phyloP scores from a whole-genome alignment of 2,113 vertebrate genomes.

The Platysternon megacephalum region DNA sequence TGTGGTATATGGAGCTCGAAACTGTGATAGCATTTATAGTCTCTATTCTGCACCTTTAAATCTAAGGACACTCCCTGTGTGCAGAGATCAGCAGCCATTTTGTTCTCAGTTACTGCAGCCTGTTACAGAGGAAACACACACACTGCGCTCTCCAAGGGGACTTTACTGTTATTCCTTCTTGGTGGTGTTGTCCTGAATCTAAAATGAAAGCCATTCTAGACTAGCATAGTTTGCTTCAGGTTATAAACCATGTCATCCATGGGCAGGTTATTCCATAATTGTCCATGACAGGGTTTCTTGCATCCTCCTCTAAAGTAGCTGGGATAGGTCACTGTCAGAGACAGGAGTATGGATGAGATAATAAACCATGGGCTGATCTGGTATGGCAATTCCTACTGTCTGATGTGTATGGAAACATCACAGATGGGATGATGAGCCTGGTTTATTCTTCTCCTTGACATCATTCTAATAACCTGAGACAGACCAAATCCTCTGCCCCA shows the following conservation, averaged over 20 bases:
- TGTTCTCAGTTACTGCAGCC: not conserved
- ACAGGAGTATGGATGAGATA: not conserved
- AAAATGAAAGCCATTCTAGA: fast-evolving
- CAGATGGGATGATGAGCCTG: not conserved
- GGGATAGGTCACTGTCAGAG: not conserved
- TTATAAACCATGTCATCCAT: not conserved
- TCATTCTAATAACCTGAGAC: not conserved
- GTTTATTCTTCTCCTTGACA: not conserved
- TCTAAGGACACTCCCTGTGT: not conserved
- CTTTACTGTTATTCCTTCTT: not conserved
- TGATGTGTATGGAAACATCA: not conserved
- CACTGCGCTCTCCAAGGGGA: not conserved
- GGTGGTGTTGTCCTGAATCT: not conserved
- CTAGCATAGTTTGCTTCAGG: fast-evolving
- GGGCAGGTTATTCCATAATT: not conserved
- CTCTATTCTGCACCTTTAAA: not conserved
- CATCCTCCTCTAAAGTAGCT: not conserved
- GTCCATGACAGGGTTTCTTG: not conserved
- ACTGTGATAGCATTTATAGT: not conserved
- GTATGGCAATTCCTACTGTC: not conserved
- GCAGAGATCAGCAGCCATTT: not conserved
- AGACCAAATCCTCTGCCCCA: not conserved
- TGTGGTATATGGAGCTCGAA: not conserved
- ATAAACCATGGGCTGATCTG: not conserved
- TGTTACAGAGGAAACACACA: not conserved